Base-by-base conservation (phyloP, 2,888 invertebrate genomes). In the Trissolcus brochymenae region DNA sequence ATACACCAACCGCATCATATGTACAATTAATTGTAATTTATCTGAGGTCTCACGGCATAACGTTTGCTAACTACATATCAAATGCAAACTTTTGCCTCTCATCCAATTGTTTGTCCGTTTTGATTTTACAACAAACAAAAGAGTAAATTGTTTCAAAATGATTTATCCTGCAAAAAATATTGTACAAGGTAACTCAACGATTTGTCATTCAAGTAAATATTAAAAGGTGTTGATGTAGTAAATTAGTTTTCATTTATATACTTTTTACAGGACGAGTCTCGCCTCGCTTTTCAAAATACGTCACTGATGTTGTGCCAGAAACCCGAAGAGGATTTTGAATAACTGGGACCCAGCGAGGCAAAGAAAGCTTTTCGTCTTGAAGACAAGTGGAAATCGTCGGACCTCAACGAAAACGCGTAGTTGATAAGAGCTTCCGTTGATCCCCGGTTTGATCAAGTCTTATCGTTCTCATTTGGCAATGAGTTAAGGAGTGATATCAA, bases 401-500 rank as follows among this genome's bases (percentile, higher is more conserved):
- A 19, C 21, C 21, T 53, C 53, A 53, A 21, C 14, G 21, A 17
- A 19, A 35, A 35, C 35, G 35, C 35, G 11, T 11, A 2, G 9
- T 2, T 35, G 35, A 46, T 16, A 46, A 46, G n/a, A 16, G 16
- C 16, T 14, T n/a, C 7, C 46, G 46, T 46, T 16, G 46, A 46
- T 19, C 19, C 17, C 21, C 19, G 19, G 16, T 70, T 41, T 57
- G 25, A 53, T 76, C 59, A 80, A 81, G 79, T 81, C 79, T 80
- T 81, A 74, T 77, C 70, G 53, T 80, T 78, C 78, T 82, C 78
- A 77, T 79, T 81, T 77, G 65, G 68, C 79, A 76, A 79, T 79
- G 72, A 74, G 67, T 72, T 49, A 62, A 53, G 66, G 66, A 60
- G 66, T 75, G 72, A 71, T 35, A 35, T 35, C 54, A 59, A 68